phyloP scores from a whole-genome alignment of 2,888 invertebrate genomes.

The Crepidodera aurea region DNA sequence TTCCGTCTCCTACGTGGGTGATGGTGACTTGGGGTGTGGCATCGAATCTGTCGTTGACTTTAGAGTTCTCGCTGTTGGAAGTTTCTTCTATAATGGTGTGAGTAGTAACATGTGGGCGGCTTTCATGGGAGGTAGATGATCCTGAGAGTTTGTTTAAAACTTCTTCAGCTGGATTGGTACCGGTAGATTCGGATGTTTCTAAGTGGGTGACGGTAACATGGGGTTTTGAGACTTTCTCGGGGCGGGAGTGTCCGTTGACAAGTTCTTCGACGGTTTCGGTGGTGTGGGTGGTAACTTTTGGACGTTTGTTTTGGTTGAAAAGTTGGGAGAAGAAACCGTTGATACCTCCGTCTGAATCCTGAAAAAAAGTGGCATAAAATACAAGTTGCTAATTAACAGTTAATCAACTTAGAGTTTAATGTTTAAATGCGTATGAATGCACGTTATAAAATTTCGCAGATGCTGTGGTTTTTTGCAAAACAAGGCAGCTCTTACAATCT shows the following conservation, averaged over 20 bases:
- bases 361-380: background rate
- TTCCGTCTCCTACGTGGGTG: background rate
- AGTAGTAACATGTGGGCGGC: background rate
- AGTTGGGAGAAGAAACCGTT: background rate
- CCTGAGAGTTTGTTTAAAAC: background rate
- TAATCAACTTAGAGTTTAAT: too few species aligned
- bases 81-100: background rate
- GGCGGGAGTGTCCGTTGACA: background rate
- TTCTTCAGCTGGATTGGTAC: background rate
- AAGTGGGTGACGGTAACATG: background rate
- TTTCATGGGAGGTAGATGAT: background rate
- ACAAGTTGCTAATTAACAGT: background rate
- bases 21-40: background rate
- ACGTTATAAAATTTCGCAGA: too few species aligned
- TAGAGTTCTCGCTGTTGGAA: background rate
- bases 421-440: too few species aligned
- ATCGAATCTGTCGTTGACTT: background rate
- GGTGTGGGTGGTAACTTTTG: background rate
- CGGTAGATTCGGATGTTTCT: background rate
- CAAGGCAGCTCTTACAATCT: too few species aligned
- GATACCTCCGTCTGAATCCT: background rate
- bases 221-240: too few species aligned
- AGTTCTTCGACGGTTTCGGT: background rate
- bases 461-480: too few species aligned
- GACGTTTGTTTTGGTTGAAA: conserved; percentile 3